Conservation (phyloP, 2,113 vertebrate species). For the Stegostoma tigrinum region DNA sequence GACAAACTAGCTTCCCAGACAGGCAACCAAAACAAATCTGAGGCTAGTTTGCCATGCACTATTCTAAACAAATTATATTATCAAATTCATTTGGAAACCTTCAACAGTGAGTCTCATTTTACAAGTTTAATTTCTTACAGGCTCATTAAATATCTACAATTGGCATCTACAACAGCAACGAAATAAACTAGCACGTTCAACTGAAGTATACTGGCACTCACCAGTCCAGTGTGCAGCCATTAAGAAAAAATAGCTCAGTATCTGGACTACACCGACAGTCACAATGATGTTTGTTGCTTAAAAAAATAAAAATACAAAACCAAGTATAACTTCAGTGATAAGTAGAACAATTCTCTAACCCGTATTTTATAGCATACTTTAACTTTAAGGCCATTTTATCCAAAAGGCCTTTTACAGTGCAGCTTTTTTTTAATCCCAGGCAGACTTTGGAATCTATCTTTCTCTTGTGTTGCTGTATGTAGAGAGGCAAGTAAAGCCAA, state of each 20-base stretch:
- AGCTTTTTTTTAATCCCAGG: slow-evolving; percentile 4
- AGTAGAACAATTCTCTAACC: slow-evolving; percentile 38
- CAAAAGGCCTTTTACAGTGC: neutral
- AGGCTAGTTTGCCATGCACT: neutral
- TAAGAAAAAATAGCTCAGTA: neutral
- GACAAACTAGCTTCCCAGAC: neutral
- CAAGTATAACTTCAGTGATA: slow-evolving; percentile 17
- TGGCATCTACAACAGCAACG: neutral
- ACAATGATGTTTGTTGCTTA: neutral
- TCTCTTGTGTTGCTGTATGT: slow-evolving; percentile 37
- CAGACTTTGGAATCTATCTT: slow-evolving; percentile 18
- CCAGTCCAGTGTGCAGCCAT: neutral
- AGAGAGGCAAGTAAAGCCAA: slow-evolving; percentile 47
- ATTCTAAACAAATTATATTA: neutral
- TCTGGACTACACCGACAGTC: neutral
- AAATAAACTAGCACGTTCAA: slow-evolving; percentile 10
- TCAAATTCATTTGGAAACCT: neutral
- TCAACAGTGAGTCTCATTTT: neutral
- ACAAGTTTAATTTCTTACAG: neutral
- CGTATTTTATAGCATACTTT: slow-evolving; percentile 27
- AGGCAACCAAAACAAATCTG: neutral
- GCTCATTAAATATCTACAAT: neutral
- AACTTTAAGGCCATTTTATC: neutral
- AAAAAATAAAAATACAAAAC: slow-evolving; percentile 8
- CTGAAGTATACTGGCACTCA: neutral